Evolutionary conservation across 1,140 invertebrate species (phyloP), one percentile per base, ranked within the genome.

Genomic region (Oscheius sp.): DNA sequence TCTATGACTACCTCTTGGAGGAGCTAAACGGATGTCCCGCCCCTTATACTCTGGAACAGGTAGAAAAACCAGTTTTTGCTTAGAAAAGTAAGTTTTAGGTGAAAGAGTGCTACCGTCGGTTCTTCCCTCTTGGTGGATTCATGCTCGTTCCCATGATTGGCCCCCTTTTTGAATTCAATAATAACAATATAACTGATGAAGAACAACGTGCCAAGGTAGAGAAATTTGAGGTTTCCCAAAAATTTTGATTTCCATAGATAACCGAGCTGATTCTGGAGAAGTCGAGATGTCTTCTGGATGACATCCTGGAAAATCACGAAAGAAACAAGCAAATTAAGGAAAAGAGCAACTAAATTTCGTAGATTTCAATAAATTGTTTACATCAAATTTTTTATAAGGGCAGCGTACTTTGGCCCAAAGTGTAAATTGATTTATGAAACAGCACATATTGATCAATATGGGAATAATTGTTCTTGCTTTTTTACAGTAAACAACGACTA

Each of bases 41-140:
- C n/a, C 67, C 67, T n/a, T 68, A 68, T 32, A 42, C 52, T n/a
- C 29, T 68, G 26, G 67, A 68, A n/a, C 67, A 68, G 67, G n/a
- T n/a, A n/a, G n/a, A n/a, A n/a, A n/a, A n/a, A n/a, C n/a, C n/a
- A n/a, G n/a, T n/a, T n/a, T n/a, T n/a, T n/a, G n/a, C n/a, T n/a
- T n/a, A n/a, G n/a, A n/a, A n/a, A n/a, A n/a, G n/a, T n/a, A n/a
- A n/a, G n/a, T n/a, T n/a, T n/a, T n/a, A n/a, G n/a, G 29, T 68
- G 49, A 68, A 59, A 38, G 67, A 68, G 23, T 59, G 32, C 28
- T 68, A 59, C 28, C 67, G 67, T 29, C 45, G 31, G 13, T 68
- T 59, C 32, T 38, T 59, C 28, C 49, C 36, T 0, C 15, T 34
- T 45, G 67, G 52, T 0, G 34, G 67, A 29, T 38, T 68, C 55